These are phyloP conservation scores for Morone chrysops DNA, from an alignment of 2,113 vertebrate species.

Conservation along the genomic window DNA sequence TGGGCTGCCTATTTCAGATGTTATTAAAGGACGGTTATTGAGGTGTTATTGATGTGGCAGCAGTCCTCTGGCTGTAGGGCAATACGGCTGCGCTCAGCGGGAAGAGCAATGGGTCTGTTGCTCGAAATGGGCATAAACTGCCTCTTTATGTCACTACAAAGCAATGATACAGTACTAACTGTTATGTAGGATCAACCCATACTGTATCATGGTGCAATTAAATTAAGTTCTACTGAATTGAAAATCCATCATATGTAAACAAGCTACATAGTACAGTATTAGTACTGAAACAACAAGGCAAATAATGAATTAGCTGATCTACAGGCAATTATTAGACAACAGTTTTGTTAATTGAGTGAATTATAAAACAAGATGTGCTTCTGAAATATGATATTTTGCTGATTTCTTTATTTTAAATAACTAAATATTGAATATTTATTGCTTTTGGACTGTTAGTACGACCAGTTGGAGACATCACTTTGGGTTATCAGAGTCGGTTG, in stretches of 20 bases:
- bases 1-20: slow-evolving; percentile 50
- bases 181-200: not conserved
- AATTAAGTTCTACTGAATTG: not conserved
- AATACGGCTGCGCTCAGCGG: slow-evolving; percentile 12
- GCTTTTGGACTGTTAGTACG: not conserved
- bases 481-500: not conserved
- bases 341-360: not conserved
- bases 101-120: slow-evolving; percentile 31
- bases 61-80: slow-evolving; percentile 49
- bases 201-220: not conserved
- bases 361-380: not conserved
- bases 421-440: not conserved
- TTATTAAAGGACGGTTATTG: slow-evolving; percentile 61
- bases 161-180: not conserved
- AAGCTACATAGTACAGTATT: not conserved
- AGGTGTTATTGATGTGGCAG: slow-evolving; percentile 71
- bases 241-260: not conserved
- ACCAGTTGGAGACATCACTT: not conserved
- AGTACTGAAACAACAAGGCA: not conserved
- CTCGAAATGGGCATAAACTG: slow-evolving; percentile 28
- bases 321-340: not conserved
- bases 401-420: not conserved
- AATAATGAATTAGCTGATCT: not conserved
- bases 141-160: slow-evolving; percentile 37
- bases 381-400: not conserved